phyloP scores from a whole-genome alignment of 1,140 invertebrate species.

The Steinernema feltiae region DNA sequence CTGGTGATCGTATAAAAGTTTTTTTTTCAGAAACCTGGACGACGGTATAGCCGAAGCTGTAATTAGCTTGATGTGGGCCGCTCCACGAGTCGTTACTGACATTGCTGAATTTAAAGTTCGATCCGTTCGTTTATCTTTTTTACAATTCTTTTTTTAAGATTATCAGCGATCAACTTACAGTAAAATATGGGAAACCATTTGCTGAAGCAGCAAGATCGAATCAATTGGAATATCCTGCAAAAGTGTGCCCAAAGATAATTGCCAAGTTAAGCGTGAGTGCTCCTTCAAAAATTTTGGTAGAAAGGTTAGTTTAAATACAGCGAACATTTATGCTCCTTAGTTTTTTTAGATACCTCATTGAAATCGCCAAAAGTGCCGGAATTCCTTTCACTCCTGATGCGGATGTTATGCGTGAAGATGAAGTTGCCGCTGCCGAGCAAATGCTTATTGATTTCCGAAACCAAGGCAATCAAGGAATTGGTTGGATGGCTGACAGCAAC shows the following conservation, averaged over 20 bases:
- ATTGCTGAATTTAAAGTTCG: constrained; percentile 62
- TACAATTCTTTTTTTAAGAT: constrained; percentile 67
- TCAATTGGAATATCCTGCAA: constrained; percentile 65
- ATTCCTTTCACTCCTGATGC: constrained; percentile 85
- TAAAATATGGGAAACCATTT: constrained; percentile 91
- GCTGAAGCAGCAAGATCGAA: constrained; percentile 75
- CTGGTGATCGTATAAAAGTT: constrained; percentile 5
- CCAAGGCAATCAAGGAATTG: constrained; percentile 32
- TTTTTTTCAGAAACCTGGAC: constrained; percentile 71
- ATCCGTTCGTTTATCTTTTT: constrained; percentile 64
- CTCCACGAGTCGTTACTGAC: constrained; percentile 68
- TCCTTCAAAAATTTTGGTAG: constrained; percentile 88
- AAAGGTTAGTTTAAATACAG: constrained; percentile 71
- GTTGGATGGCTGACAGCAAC: constrained; percentile 12
- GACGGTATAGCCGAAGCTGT: constrained; percentile 90
- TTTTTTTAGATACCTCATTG: constrained; percentile 62
- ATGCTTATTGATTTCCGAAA: constrained; percentile 70
- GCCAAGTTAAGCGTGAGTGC: constrained; percentile 91
- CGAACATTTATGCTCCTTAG: not conserved
- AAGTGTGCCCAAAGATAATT: constrained; percentile 87
- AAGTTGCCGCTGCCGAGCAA: constrained; percentile 64
- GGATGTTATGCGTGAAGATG: constrained; percentile 72
- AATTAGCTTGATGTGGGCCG: constrained; percentile 90
- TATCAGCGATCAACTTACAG: constrained; percentile 78
- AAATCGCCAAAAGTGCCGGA: constrained; percentile 91